Base-by-base conservation (phyloP, 2,797 vertebrate species). In the Malacoraja senta region DNA sequence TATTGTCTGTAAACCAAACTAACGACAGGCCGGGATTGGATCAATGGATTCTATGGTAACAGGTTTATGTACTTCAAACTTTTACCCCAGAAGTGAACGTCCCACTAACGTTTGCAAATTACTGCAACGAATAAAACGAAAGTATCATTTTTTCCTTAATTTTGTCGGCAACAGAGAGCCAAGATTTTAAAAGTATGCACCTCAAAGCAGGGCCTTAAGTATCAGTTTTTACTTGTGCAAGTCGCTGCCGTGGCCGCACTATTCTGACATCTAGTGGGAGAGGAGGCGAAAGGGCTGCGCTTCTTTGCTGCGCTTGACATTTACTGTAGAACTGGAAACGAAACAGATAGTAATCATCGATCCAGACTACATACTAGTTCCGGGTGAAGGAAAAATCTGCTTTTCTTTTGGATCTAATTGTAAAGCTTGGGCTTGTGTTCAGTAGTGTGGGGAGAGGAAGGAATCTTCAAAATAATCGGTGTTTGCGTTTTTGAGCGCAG, bases 261-360 rank as follows among this genome's bases (percentile, higher is more conserved):
- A 19, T 63, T 44, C 84, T 88, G 63, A 88, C 84, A 68, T 88
- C 84, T 68, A 63, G 61, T 88, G 84, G 84, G 61, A 68, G n/a
- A 88, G 15, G 15, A 88, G 32, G 17, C 32, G 71, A 21, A 35
- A 9, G 61, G 84, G 63, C 61, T 88, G 61, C 32, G 17, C 26
- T 88, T 68, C 44, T 53, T 53, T 53, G 63, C 61, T 88, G 61
- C 32, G 17, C 26, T 88, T 68, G 1, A 9, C 61, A 88, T 17
- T 35, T 19, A 7, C 26, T 13, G 65, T 68, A 32, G 15, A 35
- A 88, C 84, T 88, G 84, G 84, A 88, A 88, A 19, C 61, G 84
- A 88, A 65, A 88, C 61, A 88, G 84, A 35, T 32, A 68, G 13
- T 32, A 65, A 88, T 17, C 61, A 88, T 68, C 63, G 84, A 88